A percentile compares a stretch with the other conserved stretches of the same genome.
These are phyloP conservation scores for Helicorthomorpha holstii DNA, from an alignment of 1,140 invertebrate species.

Conservation along the genomic window DNA sequence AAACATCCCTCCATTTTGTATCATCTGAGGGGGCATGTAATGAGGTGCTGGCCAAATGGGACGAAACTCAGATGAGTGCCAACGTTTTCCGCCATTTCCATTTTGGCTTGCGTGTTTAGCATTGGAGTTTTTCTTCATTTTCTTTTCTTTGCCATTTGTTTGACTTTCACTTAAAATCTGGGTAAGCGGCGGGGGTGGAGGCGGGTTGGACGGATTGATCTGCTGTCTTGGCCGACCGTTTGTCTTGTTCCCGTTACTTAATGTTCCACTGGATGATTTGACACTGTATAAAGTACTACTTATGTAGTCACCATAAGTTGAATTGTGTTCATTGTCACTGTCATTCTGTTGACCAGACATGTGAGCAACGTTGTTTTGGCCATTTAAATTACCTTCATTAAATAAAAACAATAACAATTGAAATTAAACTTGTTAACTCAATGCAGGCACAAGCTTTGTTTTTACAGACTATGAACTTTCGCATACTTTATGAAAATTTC, in stretches of 20 bases:
- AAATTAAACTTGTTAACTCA: no score
- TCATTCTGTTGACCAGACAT: no score
- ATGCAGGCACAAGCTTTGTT: no score
- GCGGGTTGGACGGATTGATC: conserved; percentile 51
- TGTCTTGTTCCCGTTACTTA: conserved; percentile 13
- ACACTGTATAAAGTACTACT: conserved; percentile 45
- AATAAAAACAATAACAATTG: no score
- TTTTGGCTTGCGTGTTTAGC: no score
- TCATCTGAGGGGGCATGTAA: conserved; percentile 17
- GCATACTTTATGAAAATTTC: no score
- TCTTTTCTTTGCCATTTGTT: conserved; percentile 21
- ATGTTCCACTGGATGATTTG: conserved; percentile 35
- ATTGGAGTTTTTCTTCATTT: no score
- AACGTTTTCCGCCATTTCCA: conserved; percentile 23
- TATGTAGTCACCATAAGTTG: conserved; percentile 47
- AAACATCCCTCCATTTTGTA: conserved; percentile 18
- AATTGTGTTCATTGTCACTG: conserved; percentile 9
- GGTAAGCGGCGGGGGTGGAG: conserved; percentile 44
- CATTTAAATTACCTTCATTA: no score
- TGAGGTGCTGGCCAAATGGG: conserved; percentile 8
- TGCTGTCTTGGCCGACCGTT: conserved; percentile 51
- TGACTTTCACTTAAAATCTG: conserved; percentile 9
- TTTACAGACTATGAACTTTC: no score
- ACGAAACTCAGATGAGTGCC: conserved; percentile 14
- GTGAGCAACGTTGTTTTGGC: no score